These are phyloP conservation scores for Sinosuthora webbiana DNA, from an alignment of 2,113 vertebrate genomes.

Conservation along the genomic window DNA sequence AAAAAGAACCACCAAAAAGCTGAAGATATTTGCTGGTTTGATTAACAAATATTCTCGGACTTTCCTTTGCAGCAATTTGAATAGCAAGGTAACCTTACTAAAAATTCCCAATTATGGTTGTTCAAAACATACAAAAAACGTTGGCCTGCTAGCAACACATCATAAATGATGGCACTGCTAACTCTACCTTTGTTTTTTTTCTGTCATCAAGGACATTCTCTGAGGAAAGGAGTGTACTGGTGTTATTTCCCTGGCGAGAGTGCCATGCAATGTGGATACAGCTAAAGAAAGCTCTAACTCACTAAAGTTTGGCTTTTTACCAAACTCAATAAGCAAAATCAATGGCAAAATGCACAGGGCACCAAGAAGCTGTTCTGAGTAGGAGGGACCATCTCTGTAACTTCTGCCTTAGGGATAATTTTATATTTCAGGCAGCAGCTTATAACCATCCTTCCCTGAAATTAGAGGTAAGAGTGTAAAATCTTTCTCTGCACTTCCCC, in stretches of 20 bases:
- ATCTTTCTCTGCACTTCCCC: background rate
- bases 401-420: background rate
- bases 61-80: background rate
- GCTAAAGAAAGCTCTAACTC: background rate
- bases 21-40: background rate
- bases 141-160: background rate
- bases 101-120: background rate
- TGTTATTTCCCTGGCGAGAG: background rate
- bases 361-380: background rate
- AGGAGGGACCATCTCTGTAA: background rate
- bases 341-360: background rate
- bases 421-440: background rate
- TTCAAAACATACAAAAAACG: background rate
- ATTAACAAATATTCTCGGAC: background rate
- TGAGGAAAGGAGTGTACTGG: background rate
- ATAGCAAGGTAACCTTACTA: conserved; percentile 25
- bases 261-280: background rate
- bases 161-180: background rate
- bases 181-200: background rate
- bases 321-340: background rate
- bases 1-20: background rate
- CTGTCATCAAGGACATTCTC: background rate
- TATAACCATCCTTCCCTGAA: conserved; percentile 39
- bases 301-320: background rate
- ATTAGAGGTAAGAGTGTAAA: conserved; percentile 1